Percentiles rank a stretch among this genome's conserved stretches.
Conservation (phyloP, 2,888 invertebrate species). For the Dione vanillae region DNA sequence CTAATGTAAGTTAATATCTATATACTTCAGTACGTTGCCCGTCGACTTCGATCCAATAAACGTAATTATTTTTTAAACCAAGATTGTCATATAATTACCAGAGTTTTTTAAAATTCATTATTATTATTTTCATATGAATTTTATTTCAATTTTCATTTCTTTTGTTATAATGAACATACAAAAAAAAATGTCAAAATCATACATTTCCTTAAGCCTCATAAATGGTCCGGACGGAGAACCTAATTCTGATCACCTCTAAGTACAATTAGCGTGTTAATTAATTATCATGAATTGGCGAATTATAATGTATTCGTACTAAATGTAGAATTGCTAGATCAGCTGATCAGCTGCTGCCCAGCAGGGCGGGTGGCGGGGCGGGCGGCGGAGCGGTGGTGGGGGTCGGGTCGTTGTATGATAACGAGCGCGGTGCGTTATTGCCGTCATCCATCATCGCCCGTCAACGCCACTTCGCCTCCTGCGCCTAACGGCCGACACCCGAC, state of each 20-base stretch:
- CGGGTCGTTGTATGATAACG: conserved; percentile 50
- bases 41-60: no score
- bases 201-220: no score
- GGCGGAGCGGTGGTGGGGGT: conserved; percentile 11
- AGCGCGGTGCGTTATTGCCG: conserved; percentile 67
- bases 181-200: no score
- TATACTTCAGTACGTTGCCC: no score
- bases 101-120: no score
- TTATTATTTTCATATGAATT: no score
- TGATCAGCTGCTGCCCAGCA: neutral
- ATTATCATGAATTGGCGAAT: neutral
- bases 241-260: neutral
- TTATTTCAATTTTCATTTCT: no score
- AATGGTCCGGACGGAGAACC: neutral
- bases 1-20: no score
- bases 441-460: conserved; percentile 70
- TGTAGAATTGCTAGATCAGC: conserved; percentile 14
- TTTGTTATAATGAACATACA: no score
- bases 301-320: conserved; percentile 13
- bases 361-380: conserved; percentile 6
- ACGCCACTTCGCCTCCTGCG: conserved; percentile 34
- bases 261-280: neutral
- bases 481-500: conserved; percentile 14
- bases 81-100: no score
- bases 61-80: no score